These are phyloP conservation scores for Quadroppia sp. DNA, from an alignment of 2,888 invertebrate genomes.

Conservation along the genomic window DNA sequence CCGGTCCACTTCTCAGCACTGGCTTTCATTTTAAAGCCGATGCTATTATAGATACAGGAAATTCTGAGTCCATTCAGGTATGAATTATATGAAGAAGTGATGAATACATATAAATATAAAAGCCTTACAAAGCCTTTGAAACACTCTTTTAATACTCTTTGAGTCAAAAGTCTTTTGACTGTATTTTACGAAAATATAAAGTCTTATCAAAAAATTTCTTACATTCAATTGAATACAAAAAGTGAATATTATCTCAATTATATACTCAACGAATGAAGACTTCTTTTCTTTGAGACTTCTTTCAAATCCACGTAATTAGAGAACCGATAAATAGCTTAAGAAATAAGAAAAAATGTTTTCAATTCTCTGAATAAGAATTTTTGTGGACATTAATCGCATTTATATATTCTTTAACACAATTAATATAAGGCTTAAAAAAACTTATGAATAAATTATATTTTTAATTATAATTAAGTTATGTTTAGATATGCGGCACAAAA, in stretches of 20 bases:
- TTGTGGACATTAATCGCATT: too few species aligned
- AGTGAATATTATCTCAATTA: background rate
- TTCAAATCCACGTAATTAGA: background rate
- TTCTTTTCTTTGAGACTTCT: background rate
- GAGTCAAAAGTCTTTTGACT: background rate
- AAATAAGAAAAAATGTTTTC: background rate
- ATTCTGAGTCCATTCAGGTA: conserved; percentile 46
- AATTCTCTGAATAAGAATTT: too few species aligned
- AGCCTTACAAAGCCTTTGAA: background rate
- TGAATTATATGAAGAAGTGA: background rate
- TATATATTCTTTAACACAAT: too few species aligned
- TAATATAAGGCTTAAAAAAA: too few species aligned
- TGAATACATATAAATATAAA: background rate
- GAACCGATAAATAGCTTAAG: background rate
- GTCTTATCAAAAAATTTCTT: background rate
- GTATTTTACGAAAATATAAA: background rate
- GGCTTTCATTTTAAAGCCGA: conserved; percentile 79
- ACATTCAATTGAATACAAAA: background rate
- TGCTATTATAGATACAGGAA: conserved; percentile 45
- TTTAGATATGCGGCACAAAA: too few species aligned
- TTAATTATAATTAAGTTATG: too few species aligned
- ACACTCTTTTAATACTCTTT: background rate
- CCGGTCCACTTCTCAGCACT: conserved; percentile 72
- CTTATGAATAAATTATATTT: too few species aligned
- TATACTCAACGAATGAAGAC: background rate